Base-by-base conservation (phyloP, 2,888 invertebrate species). In the Xanthostigma xanthostigma region DNA sequence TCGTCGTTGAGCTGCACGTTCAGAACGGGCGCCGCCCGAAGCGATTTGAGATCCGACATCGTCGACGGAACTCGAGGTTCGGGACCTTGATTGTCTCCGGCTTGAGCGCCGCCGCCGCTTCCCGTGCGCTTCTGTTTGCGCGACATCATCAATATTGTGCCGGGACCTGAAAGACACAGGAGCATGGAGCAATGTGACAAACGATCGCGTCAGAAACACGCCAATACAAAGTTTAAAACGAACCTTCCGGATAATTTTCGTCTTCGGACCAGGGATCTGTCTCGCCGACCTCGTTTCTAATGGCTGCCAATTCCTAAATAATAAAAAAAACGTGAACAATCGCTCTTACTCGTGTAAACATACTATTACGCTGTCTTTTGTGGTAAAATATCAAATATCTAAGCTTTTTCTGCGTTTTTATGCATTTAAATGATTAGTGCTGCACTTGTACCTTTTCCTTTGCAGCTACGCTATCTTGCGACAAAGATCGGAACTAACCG, bases 191-290 rank as follows among this genome's bases (percentile, higher is more conserved):
- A 27, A 5, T 6, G 27, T n/a, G 27, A 27, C 27, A 6, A 27
- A 6, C 27, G 27, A 27, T 27, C 27, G 27, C 27, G 6, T 6
- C 8, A 14, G 2, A 42, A 42, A 17, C 11, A 42, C n/a, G 12
- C 4, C 4, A 38, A 39, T 39, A 39, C 14, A 14, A 14, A 14
- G 14, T 39, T 9, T n/a, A 42, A n/a, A n/a, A 42, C 11, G 17
- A 27, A 14, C 81, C 82, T 60, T 81, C 82, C 40, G 82, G 81
- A 62, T 81, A 82, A 58, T 80, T 81, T 56, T 90, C 89, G 67
- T 84, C 84, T 54, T 88, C 88, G 34, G 84, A 84, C 42, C 71
- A 68, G 50, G 66, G 67, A 50, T 78, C 72, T 55, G 67, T 62
- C 45, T 83, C 76, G n/a, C 83, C 81, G 45, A 83, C 75, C 56